These are phyloP conservation scores for Podarcis siculus DNA, from an alignment of 2,797 vertebrate genomes.

Conservation along the genomic window DNA sequence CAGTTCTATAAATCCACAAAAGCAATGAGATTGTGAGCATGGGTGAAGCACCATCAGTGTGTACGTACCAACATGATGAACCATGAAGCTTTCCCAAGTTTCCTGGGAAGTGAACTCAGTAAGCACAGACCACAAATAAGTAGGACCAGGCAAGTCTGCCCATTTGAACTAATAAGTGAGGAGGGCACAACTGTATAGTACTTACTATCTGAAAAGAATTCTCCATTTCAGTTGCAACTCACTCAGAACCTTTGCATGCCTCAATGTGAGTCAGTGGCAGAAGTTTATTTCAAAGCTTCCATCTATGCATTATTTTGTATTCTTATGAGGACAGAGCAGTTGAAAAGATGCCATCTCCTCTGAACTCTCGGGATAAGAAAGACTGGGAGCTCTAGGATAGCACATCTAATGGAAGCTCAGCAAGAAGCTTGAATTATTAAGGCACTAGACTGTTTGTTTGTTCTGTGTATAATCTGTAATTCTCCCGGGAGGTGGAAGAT, in stretches of 20 bases:
- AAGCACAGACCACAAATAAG: not conserved
- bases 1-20: not conserved
- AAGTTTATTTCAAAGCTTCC: conserved; percentile 48
- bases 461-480: conserved; percentile 78
- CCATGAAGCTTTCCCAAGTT: not conserved
- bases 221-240: conserved; percentile 46
- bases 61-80: not conserved
- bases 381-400: conserved; percentile 33
- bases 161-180: conserved; percentile 29
- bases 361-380: not conserved
- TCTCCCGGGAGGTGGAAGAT: conserved; percentile 60
- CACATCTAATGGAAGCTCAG: conserved; percentile 62
- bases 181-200: conserved; percentile 59
- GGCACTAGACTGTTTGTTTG: conserved; percentile 74
- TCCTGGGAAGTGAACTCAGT: not conserved
- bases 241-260: conserved; percentile 41
- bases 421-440: conserved; percentile 78
- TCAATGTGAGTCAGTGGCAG: conserved; percentile 47
- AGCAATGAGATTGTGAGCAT: not conserved
- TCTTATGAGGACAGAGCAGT: conserved; percentile 26
- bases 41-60: not conserved
- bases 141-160: not conserved
- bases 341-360: conserved; percentile 51
- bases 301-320: not conserved
- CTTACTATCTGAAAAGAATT: conserved; percentile 54